A percentile compares a stretch with the other conserved stretches of the same genome.
Conservation (phyloP, 2,113 vertebrate species). For the Hippocampus comes region DNA sequence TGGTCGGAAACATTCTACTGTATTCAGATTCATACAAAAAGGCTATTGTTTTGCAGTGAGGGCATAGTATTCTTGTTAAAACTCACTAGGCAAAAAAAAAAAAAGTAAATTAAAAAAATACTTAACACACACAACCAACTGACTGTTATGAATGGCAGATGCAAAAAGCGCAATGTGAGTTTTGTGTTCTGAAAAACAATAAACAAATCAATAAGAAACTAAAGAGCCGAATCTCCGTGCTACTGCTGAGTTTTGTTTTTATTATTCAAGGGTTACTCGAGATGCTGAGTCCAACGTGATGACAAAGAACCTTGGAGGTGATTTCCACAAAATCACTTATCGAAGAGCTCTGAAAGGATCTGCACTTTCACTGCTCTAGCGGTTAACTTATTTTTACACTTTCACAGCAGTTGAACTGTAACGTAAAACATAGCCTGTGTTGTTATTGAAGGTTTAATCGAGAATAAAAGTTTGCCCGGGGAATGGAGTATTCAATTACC, state of each 20-base stretch:
- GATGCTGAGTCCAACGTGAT: not conserved
- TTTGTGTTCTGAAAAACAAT: not conserved
- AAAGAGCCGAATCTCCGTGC: too few relatives aligned
- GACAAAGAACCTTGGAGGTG: not conserved
- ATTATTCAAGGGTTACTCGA: not conserved
- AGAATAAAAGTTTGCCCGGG: not conserved
- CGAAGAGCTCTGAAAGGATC: not conserved
- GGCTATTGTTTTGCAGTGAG: not conserved
- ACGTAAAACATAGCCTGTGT: not conserved
- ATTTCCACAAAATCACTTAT: not conserved
- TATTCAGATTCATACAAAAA: not conserved
- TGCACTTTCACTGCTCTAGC: not conserved
- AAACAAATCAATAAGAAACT: not conserved
- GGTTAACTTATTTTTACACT: not conserved
- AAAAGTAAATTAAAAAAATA: too few relatives aligned
- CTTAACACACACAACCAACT: not conserved
- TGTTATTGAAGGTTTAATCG: not conserved
- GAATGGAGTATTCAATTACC: not conserved
- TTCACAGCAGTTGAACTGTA: not conserved
- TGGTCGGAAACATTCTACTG: not conserved
- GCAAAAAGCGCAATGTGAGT: not conserved
- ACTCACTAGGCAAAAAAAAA: too few relatives aligned
- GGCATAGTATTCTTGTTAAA: not conserved
- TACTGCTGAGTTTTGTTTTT: not conserved
- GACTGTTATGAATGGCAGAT: not conserved